Conservation (phyloP, 2,113 vertebrate species). For the Dolichotis patagonum region DNA sequence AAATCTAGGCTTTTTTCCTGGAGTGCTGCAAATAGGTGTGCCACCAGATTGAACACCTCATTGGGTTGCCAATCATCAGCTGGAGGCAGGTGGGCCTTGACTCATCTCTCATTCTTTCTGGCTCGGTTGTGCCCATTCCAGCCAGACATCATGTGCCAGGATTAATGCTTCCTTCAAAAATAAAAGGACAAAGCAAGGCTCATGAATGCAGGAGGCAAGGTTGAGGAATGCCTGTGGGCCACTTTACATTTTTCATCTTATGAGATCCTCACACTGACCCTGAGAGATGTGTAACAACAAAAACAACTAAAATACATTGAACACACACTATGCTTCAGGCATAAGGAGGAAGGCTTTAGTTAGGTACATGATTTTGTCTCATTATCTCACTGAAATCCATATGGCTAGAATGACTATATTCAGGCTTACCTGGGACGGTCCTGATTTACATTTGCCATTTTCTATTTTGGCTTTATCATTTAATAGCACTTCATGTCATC, state of each 20-base stretch:
- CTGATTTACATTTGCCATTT: not conserved
- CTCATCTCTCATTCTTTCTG: not conserved
- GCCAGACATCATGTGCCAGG: not conserved
- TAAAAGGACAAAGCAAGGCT: not conserved
- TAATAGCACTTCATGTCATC: not conserved
- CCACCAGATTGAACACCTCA: not conserved
- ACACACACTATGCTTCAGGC: not conserved
- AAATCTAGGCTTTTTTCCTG: not conserved
- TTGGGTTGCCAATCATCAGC: slow-evolving; percentile 40
- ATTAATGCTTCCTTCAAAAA: not conserved
- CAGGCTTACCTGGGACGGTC: not conserved
- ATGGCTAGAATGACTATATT: not conserved
- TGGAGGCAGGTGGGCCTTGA: not conserved
- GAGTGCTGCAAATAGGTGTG: not conserved
- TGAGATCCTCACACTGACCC: not conserved
- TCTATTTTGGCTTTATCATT: not conserved
- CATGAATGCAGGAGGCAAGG: not conserved
- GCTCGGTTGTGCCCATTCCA: not conserved
- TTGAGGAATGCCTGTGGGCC: not conserved
- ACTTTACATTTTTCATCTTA: not conserved
- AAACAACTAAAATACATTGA: not conserved
- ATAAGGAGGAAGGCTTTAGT: not conserved
- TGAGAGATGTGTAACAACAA: not conserved
- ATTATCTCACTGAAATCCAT: not conserved
- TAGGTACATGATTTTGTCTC: not conserved